Base-by-base conservation (phyloP, 2,113 vertebrate genomes). In the Lycocorax pyrrhopterus region DNA sequence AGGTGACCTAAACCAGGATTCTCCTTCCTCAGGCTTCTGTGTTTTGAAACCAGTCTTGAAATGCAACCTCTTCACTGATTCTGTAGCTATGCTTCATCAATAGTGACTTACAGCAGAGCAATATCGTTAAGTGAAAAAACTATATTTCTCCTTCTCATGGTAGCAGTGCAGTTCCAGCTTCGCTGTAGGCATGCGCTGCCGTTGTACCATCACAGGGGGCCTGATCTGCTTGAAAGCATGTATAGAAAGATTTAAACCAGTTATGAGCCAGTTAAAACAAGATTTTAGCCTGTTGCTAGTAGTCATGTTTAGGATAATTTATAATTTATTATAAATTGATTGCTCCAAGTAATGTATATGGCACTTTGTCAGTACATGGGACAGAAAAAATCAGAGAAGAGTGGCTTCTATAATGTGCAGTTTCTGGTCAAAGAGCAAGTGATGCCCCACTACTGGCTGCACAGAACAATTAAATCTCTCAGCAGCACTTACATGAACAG, bases 341-440 rank as follows among this genome's bases (percentile, higher is more conserved):
- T 64, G 29, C 68, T 93, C 51, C 39, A 76, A 90, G 21, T 25
- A 68, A 89, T 41, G 20, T 52, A 46, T 19, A 30, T 12, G 33
- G 43, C 30, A 63, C 43, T 69, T 82, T n/a, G 29, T 89, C 71
- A 85, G 77, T 15, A 84, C 17, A 53, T 2, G 30, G 17, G 6
- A 79, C 26, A 85, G 6, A 43, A 82, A 68, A 75, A 82, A 58
- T 3, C 2, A 66, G 55, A 86, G 43, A 73, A 27, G 7, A 76
- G 11, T 1, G 0, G 0, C 3, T 19, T 89, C 39, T 46, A 16
- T 8, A 72, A 56, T 0, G 6, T 49, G 25, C 7, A 22, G 12
- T 46, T 83, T 59, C 82, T 74, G 72, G 33, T 60, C 43, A 90
- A 80, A 81, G 30, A 90, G 21, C 51, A 88, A 76, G 35, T 17